Conservation (phyloP, 2,888 invertebrate species). For the Caenorhabditis afra region DNA sequence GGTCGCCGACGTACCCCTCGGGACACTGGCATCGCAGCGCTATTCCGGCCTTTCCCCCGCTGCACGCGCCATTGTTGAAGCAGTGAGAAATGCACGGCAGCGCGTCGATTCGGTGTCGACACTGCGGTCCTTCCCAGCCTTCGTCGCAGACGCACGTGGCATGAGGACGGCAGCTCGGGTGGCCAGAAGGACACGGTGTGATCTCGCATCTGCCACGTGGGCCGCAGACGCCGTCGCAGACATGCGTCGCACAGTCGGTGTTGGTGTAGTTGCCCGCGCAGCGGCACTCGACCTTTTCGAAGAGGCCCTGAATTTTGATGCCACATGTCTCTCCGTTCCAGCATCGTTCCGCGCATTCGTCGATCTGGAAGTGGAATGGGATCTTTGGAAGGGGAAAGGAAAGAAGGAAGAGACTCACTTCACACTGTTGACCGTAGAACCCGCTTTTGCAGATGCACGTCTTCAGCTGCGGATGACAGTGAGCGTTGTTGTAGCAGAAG, state of each 20-base stretch:
- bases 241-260: conserved; percentile 36
- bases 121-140: conserved; percentile 49
- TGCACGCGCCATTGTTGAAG: conserved; percentile 35
- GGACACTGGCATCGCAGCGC: conserved; percentile 24
- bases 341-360: conserved; percentile 38
- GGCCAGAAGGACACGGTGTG: conserved; percentile 29
- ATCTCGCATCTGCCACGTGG: conserved; percentile 44
- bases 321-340: conserved; percentile 55
- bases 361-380: conserved; percentile 18
- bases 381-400: no score
- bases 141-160: conserved; percentile 49
- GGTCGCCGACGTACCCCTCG: conserved; percentile 81
- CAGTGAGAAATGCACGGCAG: conserved; percentile 32
- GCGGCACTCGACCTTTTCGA: conserved; percentile 20
- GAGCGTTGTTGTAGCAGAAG: conserved; percentile 54
- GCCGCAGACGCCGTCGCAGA: conserved; percentile 51
- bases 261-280: conserved; percentile 45
- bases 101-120: conserved; percentile 23
- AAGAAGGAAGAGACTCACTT: conserved; percentile 17
- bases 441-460: conserved; percentile 40
- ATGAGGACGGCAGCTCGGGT: conserved; percentile 29
- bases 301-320: conserved; percentile 5
- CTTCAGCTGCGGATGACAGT: conserved; percentile 13
- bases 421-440: conserved; percentile 54
- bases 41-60: not conserved